These are phyloP conservation scores for Platichthys stellatus DNA, from an alignment of 2,113 vertebrate species.

Conservation along the genomic window DNA sequence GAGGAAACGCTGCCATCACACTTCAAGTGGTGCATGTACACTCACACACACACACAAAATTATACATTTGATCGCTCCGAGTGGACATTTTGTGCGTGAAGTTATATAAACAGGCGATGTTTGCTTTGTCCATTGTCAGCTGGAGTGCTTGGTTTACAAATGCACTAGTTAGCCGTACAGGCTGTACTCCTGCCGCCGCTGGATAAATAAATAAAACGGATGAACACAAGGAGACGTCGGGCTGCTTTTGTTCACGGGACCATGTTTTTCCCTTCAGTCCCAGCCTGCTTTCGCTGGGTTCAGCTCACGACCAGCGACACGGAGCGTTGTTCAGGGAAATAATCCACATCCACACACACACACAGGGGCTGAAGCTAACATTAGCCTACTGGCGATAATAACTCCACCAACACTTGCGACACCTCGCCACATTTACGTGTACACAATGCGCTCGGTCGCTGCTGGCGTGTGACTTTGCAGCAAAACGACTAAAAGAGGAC, in stretches of 20 bases:
- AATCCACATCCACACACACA: constrained; percentile 37
- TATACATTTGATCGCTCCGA: not conserved
- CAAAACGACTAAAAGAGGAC: not conserved
- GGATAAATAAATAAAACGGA: constrained; percentile 47
- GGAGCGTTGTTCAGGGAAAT: constrained; percentile 51
- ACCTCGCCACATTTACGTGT: constrained; percentile 44
- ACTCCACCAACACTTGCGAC: constrained; percentile 61
- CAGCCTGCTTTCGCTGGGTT: not conserved
- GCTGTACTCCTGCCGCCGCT: constrained; percentile 37
- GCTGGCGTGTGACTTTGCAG: constrained; percentile 2
- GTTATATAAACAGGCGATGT: constrained; percentile 1
- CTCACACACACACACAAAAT: not conserved
- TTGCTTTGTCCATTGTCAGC: constrained; percentile 19
- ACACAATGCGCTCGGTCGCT: constrained; percentile 42
- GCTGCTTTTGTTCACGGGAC: constrained; percentile 39
- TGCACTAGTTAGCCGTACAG: constrained; percentile 52
- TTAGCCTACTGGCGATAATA: constrained; percentile 71
- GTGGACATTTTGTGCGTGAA: not conserved
- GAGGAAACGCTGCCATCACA: not conserved
- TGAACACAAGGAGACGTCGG: constrained; percentile 23
- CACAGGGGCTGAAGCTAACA: constrained; percentile 58
- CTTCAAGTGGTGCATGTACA: not conserved
- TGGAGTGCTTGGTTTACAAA: constrained; percentile 53
- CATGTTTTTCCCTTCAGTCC: constrained; percentile 11
- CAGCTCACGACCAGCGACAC: constrained; percentile 33